Evolutionary conservation across 2,113 vertebrate genomes (phyloP).

Genomic region (Petrocephalus zakoni): DNA sequence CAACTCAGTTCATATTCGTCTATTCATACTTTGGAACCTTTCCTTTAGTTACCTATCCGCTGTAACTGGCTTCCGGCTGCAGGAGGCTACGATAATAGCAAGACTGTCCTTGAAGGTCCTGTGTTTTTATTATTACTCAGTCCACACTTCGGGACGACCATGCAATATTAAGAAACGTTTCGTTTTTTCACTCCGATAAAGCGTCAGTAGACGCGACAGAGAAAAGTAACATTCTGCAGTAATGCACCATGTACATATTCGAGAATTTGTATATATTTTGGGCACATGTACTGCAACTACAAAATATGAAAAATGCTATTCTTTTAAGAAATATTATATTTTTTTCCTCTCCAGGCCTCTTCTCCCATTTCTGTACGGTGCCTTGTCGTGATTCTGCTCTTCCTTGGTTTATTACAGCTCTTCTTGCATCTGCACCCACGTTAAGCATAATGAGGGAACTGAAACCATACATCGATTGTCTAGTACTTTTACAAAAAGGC

Average conservation of each 20-base stretch:
- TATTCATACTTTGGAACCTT: background rate
- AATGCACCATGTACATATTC: background rate
- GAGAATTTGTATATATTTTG: background rate
- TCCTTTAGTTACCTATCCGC: background rate
- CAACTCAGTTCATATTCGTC: background rate
- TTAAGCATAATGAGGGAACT: conserved; percentile 45
- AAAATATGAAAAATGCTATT: conserved; percentile 26
- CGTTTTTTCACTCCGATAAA: background rate
- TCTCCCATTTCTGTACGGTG: background rate
- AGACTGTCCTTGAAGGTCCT: background rate
- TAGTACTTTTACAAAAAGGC: conserved; percentile 47
- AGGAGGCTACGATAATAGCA: background rate
- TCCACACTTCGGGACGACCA: background rate
- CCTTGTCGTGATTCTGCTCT: background rate
- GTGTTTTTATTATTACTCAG: background rate
- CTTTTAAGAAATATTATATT: conserved; percentile 52
- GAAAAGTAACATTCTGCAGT: background rate
- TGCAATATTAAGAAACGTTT: background rate
- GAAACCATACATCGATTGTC: conserved; percentile 41
- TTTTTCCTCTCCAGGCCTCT: conserved; percentile 29
- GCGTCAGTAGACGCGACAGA: background rate
- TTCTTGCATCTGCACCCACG: conserved; percentile 40
- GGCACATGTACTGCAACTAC: background rate
- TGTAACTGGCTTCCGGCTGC: background rate
- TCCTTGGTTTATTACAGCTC: conserved; percentile 28